Evolutionary conservation across 1,140 invertebrate species (phyloP).

Genomic region (Galleria mellonella): DNA sequence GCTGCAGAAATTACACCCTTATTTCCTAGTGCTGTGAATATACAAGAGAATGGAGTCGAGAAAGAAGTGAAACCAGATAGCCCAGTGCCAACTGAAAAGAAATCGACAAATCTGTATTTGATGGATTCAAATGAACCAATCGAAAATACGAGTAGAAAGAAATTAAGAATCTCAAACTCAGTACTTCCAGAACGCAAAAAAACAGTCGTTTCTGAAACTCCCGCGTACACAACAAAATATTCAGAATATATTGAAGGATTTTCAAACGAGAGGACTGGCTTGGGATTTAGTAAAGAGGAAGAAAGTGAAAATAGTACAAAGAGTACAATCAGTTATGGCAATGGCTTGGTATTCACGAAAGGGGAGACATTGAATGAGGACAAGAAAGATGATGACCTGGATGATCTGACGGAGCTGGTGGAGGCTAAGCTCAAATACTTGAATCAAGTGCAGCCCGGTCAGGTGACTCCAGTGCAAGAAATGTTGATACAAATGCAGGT

Average conservation of each 20-base stretch:
- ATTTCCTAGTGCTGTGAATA: slow-evolving; percentile 35
- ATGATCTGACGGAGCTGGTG: slow-evolving; percentile 42
- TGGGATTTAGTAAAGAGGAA: slow-evolving; percentile 55
- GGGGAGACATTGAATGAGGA: slow-evolving; percentile 59
- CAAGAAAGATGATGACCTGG: slow-evolving; percentile 48
- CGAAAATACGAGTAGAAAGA: slow-evolving; percentile 40
- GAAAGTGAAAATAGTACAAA: slow-evolving; percentile 30
- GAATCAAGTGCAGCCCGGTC: slow-evolving; percentile 41
- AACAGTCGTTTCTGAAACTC: slow-evolving; percentile 30
- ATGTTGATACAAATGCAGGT: slow-evolving; percentile 67
- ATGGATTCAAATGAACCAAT: slow-evolving; percentile 26
- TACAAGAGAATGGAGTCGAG: slow-evolving; percentile 10
- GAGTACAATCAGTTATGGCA: slow-evolving; percentile 49
- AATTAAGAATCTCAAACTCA: slow-evolving; percentile 54
- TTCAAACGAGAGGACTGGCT: slow-evolving; percentile 47
- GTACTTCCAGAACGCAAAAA: slow-evolving; percentile 47
- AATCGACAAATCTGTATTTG: slow-evolving; percentile 43
- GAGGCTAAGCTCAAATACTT: slow-evolving; percentile 57
- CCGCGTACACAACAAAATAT: slow-evolving; percentile 61
- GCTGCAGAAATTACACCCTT: slow-evolving; percentile 19
- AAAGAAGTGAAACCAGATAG: slow-evolving; percentile 16
- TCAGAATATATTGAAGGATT: slow-evolving; percentile 58
- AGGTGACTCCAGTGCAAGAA: slow-evolving; percentile 47
- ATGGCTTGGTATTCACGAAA: slow-evolving; percentile 57
- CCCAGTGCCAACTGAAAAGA: slow-evolving; percentile 35